Conservation (phyloP, 1,140 invertebrate genomes). For the Bombus huntii region DNA sequence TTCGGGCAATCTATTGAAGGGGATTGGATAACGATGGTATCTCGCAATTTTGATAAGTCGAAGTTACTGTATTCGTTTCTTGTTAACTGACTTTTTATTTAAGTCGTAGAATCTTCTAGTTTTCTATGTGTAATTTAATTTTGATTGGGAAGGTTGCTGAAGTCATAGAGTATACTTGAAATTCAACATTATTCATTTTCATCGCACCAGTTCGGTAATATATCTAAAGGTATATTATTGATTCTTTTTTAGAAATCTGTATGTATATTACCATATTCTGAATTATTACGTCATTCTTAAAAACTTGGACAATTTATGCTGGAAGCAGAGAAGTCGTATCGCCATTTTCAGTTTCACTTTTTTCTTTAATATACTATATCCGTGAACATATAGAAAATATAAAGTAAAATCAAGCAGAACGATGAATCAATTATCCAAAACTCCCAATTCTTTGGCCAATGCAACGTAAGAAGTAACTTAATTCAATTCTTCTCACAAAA, state of each 20-base stretch:
- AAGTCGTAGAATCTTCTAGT: not conserved
- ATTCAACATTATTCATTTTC: not conserved
- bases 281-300: not conserved
- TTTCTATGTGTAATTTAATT: not conserved
- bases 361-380: too few relatives aligned
- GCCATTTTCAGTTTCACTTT: too few relatives aligned
- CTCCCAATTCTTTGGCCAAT: not conserved
- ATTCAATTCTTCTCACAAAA: constrained; percentile 1
- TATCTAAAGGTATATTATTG: not conserved
- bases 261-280: not conserved
- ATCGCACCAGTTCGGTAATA: not conserved
- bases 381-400: not conserved
- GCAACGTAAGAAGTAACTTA: not conserved
- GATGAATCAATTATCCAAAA: not conserved
- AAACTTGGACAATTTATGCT: not conserved
- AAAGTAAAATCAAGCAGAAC: not conserved
- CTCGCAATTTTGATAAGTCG: not conserved
- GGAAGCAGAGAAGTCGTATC: not conserved
- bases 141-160: not conserved
- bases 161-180: not conserved
- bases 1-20: not conserved
- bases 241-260: not conserved
- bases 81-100: not conserved
- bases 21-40: too few relatives aligned
- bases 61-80: not conserved